Evolutionary conservation across 2,797 vertebrate species (phyloP).

Genomic region (Euthynnus affinis): DNA sequence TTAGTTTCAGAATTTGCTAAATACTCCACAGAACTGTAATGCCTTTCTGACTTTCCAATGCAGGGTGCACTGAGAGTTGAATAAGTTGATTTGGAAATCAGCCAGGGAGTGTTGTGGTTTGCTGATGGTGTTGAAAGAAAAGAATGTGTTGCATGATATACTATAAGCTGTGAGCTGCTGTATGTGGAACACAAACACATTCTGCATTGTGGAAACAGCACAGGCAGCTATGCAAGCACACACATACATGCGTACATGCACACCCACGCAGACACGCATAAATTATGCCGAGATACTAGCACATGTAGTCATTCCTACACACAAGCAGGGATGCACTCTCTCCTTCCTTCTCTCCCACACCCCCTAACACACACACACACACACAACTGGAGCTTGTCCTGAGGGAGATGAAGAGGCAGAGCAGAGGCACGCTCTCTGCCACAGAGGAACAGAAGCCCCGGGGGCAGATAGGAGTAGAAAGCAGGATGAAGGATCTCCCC

Average conservation of each 20-base stretch:
- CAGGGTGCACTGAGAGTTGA: slow-evolving; percentile 33
- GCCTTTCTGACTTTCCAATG: slow-evolving; percentile 39
- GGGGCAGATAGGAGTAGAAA: slow-evolving; percentile 66
- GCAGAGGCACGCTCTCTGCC: slow-evolving; percentile 46
- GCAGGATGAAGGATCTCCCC: slow-evolving; percentile 74
- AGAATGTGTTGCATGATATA: slow-evolving; percentile 67
- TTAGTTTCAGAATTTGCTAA: slow-evolving; percentile 29
- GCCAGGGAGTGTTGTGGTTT: slow-evolving; percentile 50
- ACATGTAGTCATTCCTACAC: slow-evolving; percentile 32
- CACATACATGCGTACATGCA: slow-evolving; percentile 21
- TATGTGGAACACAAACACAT: slow-evolving; percentile 44
- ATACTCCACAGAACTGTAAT: slow-evolving; percentile 25
- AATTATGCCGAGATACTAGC: slow-evolving; percentile 57
- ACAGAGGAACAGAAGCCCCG: slow-evolving; percentile 61
- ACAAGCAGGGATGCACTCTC: slow-evolving; percentile 32
- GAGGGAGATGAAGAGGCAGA: slow-evolving; percentile 64
- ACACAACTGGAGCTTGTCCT: slow-evolving; percentile 38
- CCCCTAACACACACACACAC: slow-evolving; percentile 27
- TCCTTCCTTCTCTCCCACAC: slow-evolving; percentile 32
- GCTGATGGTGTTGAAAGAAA: slow-evolving; percentile 65
- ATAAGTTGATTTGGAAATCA: slow-evolving; percentile 57
- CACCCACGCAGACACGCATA: slow-evolving; percentile 39
- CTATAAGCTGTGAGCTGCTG: slow-evolving; percentile 56
- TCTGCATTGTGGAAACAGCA: slow-evolving; percentile 9
- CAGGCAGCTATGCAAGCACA: slow-evolving; percentile 14